These are phyloP conservation scores for Xanthia icteritia DNA, from an alignment of 2,888 invertebrate genomes.

Conservation along the genomic window DNA sequence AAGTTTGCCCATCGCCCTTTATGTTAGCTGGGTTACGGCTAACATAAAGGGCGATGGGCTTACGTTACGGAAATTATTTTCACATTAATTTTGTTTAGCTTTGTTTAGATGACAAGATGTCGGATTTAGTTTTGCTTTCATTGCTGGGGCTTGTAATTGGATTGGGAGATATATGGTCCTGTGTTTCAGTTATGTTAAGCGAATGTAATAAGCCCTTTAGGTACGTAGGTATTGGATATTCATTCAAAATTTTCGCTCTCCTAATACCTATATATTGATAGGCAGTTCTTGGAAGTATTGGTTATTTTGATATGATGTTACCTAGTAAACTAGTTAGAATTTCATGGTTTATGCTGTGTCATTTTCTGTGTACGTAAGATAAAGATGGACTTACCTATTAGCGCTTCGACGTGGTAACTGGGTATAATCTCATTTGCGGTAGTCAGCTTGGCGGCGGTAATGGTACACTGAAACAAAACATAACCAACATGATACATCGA, in stretches of 20 bases:
- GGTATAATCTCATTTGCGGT: constrained; percentile 89
- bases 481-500: constrained; percentile 14
- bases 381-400: constrained; percentile 84
- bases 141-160: constrained; percentile 29
- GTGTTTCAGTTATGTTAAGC: background rate
- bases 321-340: too few species aligned
- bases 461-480: constrained; percentile 81
- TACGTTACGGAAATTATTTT: constrained; percentile 76
- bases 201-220: background rate
- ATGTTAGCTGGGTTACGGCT: constrained; percentile 61
- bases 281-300: too few species aligned
- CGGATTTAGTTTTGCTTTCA: constrained; percentile 42
- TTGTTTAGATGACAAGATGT: constrained; percentile 51
- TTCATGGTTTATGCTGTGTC: too few species aligned
- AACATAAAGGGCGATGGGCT: background rate
- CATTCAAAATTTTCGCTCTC: background rate
- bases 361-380: background rate
- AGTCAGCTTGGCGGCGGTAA: constrained; percentile 89
- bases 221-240: background rate
- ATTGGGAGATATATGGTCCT: background rate
- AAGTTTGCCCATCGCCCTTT: constrained; percentile 84
- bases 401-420: constrained; percentile 88
- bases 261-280: too few species aligned
- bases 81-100: constrained; percentile 68
- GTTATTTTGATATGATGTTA: too few species aligned